These are phyloP conservation scores for Melanitta fusca DNA, from an alignment of 2,797 vertebrate species.

Conservation along the genomic window DNA sequence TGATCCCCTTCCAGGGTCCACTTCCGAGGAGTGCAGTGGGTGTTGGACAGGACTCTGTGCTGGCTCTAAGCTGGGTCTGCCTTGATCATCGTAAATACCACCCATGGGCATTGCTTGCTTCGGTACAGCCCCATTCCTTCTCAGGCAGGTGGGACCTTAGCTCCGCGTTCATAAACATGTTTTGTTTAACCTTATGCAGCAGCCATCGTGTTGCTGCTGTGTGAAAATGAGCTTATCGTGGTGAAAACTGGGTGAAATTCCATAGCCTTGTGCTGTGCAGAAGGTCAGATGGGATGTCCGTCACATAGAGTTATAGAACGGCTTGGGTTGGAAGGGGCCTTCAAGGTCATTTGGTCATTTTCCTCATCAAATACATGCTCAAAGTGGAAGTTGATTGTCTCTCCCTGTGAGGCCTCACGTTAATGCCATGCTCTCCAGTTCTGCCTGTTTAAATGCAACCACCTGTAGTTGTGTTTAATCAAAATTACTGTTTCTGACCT, in stretches of 20 bases:
- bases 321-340: too few relatives aligned
- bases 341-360: not conserved
- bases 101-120: not conserved
- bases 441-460: not conserved
- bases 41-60: not conserved
- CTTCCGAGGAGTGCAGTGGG: not conserved
- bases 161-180: not conserved
- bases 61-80: not conserved
- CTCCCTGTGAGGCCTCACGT: not conserved
- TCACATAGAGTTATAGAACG: not conserved
- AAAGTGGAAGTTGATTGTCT: not conserved
- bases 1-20: not conserved
- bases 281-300: not conserved
- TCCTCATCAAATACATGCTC: not conserved
- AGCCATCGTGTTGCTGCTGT: not conserved
- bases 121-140: not conserved
- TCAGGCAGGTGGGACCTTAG: not conserved
- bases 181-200: not conserved
- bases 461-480: not conserved
- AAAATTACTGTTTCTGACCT: not conserved
- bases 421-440: not conserved
- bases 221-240: not conserved
- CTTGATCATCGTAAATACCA: not conserved
- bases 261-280: not conserved
- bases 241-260: conserved; percentile 5